These are phyloP conservation scores for Cyrtonyx montezumae DNA, from an alignment of 2,113 vertebrate genomes.

Conservation along the genomic window DNA sequence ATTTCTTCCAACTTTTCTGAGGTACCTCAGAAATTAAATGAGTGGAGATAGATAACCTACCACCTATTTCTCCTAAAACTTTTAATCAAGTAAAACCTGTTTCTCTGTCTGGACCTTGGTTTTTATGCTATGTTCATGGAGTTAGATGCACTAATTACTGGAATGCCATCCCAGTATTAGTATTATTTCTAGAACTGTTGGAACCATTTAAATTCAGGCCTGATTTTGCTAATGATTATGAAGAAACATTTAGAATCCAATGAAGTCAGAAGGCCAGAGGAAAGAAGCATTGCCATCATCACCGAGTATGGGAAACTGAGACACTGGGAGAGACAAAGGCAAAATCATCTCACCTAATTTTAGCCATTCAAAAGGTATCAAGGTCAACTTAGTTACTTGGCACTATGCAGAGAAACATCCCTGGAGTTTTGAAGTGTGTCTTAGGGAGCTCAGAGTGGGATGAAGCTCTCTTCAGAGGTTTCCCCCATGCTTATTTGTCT, in stretches of 20 bases:
- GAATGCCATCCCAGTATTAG: neutral
- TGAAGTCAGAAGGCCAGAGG: neutral
- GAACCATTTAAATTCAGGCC: neutral
- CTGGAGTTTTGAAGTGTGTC: neutral
- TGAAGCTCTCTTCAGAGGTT: neutral
- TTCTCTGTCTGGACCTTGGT: neutral
- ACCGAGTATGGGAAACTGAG: neutral
- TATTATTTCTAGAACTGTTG: neutral
- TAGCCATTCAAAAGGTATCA: neutral
- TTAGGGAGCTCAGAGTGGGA: rapidly evolving
- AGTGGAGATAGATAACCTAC: neutral
- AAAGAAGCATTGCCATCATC: neutral
- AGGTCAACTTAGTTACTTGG: neutral
- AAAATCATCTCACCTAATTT: neutral
- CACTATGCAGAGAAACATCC: constrained; percentile 5
- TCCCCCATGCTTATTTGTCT: neutral
- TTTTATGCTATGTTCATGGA: neutral
- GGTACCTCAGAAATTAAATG: constrained; percentile 22
- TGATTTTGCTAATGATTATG: neutral
- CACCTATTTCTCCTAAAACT: neutral
- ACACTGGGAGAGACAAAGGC: neutral
- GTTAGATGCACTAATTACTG: neutral
- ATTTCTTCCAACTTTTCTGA: constrained; percentile 16
- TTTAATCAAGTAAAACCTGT: neutral
- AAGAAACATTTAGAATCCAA: neutral